Evolutionary conservation across 2,888 invertebrate species (phyloP).

Genomic region (Nemoura dubitans): DNA sequence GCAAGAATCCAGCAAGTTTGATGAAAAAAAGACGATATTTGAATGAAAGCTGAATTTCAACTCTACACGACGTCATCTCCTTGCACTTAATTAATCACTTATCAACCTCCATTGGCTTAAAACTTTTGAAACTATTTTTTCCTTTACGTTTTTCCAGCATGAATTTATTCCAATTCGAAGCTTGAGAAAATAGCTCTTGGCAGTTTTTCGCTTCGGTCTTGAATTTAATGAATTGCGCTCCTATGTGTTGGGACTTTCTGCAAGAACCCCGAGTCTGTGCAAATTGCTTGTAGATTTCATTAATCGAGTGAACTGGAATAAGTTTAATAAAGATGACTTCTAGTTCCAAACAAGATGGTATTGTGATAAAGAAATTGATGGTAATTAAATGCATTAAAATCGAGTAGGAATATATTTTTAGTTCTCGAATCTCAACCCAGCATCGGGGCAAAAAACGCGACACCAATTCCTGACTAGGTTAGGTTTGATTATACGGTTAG

Average conservation of each 20-base stretch:
- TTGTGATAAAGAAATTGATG: background rate
- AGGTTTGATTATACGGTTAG: too few species aligned
- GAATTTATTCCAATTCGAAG: background rate
- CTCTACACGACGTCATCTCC: constrained; percentile 12
- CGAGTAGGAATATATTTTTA: background rate
- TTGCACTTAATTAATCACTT: constrained; percentile 38
- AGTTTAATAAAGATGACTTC: background rate
- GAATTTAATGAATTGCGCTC: constrained; percentile 27
- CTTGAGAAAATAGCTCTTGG: constrained; percentile 3
- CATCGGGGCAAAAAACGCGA: too few species aligned
- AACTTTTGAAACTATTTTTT: constrained; percentile 19
- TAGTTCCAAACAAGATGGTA: background rate
- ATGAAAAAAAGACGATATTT: constrained; percentile 24
- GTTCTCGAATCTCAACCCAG: background rate
- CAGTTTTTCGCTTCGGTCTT: background rate
- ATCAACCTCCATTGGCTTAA: constrained; percentile 23
- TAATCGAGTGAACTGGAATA: background rate
- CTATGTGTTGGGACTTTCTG: background rate
- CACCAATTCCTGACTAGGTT: too few species aligned
- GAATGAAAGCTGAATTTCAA: constrained; percentile 14
- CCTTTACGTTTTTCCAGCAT: background rate
- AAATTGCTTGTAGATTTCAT: background rate
- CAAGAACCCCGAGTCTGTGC: background rate
- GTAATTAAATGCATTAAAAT: background rate
- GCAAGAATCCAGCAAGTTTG: background rate